These are phyloP conservation scores for Luehdorfia chinensis DNA, from an alignment of 1,140 invertebrate species.

Conservation along the genomic window DNA sequence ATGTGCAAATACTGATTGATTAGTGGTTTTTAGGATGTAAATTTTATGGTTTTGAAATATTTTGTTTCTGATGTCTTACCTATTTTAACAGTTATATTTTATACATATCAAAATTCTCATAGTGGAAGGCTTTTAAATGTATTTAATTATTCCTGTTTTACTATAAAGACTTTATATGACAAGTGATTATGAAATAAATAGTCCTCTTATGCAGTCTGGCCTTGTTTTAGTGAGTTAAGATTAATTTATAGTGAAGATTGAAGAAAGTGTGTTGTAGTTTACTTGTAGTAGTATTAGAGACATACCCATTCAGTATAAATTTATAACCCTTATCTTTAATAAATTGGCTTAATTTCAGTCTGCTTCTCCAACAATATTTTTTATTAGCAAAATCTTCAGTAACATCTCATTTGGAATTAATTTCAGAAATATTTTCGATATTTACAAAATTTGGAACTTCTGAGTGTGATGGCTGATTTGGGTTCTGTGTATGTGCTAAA, in stretches of 20 bases:
- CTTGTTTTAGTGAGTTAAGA: conserved; percentile 17
- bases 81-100: conserved; percentile 30
- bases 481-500: no score
- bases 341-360: no score
- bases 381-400: no score
- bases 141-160: conserved; percentile 18
- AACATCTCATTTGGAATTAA: no score
- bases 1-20: conserved; percentile 18
- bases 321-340: neutral
- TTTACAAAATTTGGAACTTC: no score
- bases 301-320: conserved; percentile 3
- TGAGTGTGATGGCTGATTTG: no score
- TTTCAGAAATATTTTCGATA: no score
- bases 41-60: neutral
- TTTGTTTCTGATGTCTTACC: neutral
- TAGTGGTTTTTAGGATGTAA: conserved; percentile 17
- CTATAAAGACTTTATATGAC: conserved; percentile 20
- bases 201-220: conserved; percentile 23
- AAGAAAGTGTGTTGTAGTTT: conserved; percentile 10
- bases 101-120: conserved; percentile 36
- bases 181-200: conserved; percentile 24
- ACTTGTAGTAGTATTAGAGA: conserved; percentile 4
- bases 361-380: no score
- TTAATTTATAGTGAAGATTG: conserved; percentile 14
- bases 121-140: conserved; percentile 14